Evolutionary conservation across 2,113 vertebrate species (phyloP), one percentile per base, ranked within the genome.

Genomic region (Heterochromis multidens): DNA sequence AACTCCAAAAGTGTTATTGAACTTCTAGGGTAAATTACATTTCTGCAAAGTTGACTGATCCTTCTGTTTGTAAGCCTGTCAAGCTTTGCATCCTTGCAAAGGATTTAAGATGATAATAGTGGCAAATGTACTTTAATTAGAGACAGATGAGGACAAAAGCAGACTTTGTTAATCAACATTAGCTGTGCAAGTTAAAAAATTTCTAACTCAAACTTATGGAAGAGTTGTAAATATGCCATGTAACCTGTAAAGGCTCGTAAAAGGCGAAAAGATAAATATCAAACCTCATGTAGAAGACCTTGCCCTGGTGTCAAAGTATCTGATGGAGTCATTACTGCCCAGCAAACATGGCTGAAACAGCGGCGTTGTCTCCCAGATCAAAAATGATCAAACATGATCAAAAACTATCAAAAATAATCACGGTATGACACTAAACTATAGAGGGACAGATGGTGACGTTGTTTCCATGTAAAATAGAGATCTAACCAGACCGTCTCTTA

Each of bases 1-100:
- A 72, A 43, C 85, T 62, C 60, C 23, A 67, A 79, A 81, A 80
- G 25, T 70, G 84, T 90, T 80, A 82, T 84, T 65, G 13, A 56
- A 67, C 13, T 58, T 23, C 6, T 31, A 37, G 33, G 35, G 57
- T 80, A 57, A 58, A 19, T 56, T 54, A 19, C 23, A 31, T 33
- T 21, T 84, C n/a, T 76, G 17, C 63, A 54, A 35, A 62, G 35
- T n/a, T 61, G 5, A 31, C 2, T 58, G 62, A 77, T 46, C 29
- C 3, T 77, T 72, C 13, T 21, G 21, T 43, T 65, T 14, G 19
- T 52, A 52, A 23, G 77, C 76, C 87, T 82, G 59, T 77, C 60
- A 59, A 80, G 46, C 37, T 85, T 80, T 80, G 13, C 10, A 35
- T 29, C 49, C 21, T 29, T 35, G 23, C 7, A 19, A 2, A 21